A percentile compares a stretch with the other conserved stretches of the same genome.
These are phyloP conservation scores for Margaritifera margaritifera DNA, from an alignment of 2,888 invertebrate species.

Conservation along the genomic window DNA sequence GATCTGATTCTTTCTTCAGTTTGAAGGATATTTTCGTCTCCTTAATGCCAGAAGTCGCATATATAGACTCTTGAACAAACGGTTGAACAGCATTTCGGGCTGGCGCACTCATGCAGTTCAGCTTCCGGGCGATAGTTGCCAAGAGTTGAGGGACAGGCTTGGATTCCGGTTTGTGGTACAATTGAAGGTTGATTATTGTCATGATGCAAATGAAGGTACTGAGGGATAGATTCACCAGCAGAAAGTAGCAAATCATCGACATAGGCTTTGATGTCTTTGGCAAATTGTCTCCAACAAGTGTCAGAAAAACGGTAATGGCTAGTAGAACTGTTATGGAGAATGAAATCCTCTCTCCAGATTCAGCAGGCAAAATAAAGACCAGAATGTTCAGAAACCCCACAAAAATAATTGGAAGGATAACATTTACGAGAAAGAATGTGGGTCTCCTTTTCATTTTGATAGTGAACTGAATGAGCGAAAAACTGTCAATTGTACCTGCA, in stretches of 20 bases:
- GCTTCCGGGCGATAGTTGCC: not conserved
- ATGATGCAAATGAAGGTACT: not conserved
- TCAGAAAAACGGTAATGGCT: not conserved
- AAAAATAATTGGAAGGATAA: slow-evolving; percentile 3
- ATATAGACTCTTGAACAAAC: not conserved
- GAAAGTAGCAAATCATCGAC: slow-evolving; percentile 1
- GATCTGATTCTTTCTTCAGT: not conserved
- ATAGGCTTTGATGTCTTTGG: slow-evolving; percentile 7
- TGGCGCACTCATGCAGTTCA: not conserved
- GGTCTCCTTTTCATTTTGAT: slow-evolving; percentile 2
- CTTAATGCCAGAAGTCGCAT: not conserved
- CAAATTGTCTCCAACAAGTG: slow-evolving; percentile 1
- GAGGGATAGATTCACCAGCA: not conserved
- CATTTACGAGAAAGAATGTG: not conserved
- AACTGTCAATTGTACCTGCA: not conserved
- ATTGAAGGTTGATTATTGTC: not conserved
- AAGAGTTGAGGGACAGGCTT: not conserved
- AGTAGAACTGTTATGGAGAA: not conserved
- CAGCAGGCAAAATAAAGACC: not conserved
- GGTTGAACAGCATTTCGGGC: not conserved
- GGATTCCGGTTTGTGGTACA: not conserved
- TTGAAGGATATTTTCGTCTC: not conserved
- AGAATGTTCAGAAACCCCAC: slow-evolving; percentile 1
- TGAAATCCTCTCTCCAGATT: slow-evolving; percentile 1
- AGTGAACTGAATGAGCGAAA: not conserved